These are phyloP conservation scores for Drosophila anomelani DNA, from an alignment of 2,888 invertebrate species.

Conservation along the genomic window DNA sequence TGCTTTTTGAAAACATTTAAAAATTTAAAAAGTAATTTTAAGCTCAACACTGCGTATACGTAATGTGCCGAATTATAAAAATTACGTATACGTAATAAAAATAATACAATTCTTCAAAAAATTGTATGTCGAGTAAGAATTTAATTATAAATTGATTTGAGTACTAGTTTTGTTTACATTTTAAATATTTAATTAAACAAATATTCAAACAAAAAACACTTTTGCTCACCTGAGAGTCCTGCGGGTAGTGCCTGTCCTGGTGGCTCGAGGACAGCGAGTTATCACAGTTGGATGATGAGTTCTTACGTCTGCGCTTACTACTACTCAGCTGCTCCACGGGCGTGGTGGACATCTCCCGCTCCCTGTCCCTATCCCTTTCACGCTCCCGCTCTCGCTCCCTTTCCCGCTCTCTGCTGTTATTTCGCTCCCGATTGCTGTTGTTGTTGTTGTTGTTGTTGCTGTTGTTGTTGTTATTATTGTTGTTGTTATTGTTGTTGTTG, in stretches of 20 bases:
- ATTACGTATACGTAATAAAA: background rate
- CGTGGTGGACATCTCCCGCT: conserved; percentile 86
- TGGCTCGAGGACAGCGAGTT: conserved; percentile 87
- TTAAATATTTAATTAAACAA: background rate
- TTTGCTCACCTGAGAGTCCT: conserved; percentile 88
- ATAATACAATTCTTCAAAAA: no score
- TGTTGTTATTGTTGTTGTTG: conserved; percentile 57
- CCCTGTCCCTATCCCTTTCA: conserved; percentile 85
- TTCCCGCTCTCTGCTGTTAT: conserved; percentile 43
- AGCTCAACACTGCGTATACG: background rate
- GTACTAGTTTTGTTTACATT: background rate
- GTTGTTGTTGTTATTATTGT: conserved; percentile 48
- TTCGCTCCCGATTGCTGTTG: conserved; percentile 53
- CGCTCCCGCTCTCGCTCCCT: conserved; percentile 48
- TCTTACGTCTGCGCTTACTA: conserved; percentile 86
- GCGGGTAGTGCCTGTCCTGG: conserved; percentile 88
- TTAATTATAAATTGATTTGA: background rate
- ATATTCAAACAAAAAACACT: background rate
- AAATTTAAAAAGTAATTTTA: no score
- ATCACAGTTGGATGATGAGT: conserved; percentile 88
- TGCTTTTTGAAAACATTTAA: no score
- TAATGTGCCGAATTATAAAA: background rate
- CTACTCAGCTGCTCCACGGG: conserved; percentile 84
- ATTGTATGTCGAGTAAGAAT: background rate
- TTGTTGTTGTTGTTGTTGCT: conserved; percentile 50